These are phyloP conservation scores for Uropsilus gracilis DNA, from an alignment of 2,113 vertebrate species.

Conservation along the genomic window DNA sequence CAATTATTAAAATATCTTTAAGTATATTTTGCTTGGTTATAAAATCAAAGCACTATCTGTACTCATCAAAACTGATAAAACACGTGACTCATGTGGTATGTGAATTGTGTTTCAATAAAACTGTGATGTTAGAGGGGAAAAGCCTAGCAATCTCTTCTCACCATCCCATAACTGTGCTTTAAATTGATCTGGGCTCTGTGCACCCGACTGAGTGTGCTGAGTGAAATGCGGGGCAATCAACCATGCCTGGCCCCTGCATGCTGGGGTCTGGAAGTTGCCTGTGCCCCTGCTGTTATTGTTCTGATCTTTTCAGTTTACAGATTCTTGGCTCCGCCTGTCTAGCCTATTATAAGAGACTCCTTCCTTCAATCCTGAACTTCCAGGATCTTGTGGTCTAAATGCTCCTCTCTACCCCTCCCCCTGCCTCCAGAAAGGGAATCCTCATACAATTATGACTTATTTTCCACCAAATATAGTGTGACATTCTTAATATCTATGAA, in stretches of 20 bases:
- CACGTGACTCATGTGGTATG: background rate
- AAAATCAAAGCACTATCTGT: constrained; percentile 20
- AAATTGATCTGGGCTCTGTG: background rate
- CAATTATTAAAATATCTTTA: constrained; percentile 38
- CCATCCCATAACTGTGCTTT: background rate
- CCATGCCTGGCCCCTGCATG: background rate
- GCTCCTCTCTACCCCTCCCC: background rate
- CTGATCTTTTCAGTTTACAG: constrained; percentile 1
- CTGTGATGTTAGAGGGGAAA: background rate
- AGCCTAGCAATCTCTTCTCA: background rate
- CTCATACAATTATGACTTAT: background rate
- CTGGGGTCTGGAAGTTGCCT: background rate
- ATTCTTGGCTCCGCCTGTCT: background rate
- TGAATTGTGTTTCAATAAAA: constrained; percentile 20
- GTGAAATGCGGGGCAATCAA: background rate
- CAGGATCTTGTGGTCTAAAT: background rate
- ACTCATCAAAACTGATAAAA: background rate
- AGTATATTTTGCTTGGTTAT: constrained; percentile 31
- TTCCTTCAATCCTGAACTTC: background rate
- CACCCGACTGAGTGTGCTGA: background rate
- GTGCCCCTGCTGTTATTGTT: background rate
- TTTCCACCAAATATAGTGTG: constrained; percentile 26
- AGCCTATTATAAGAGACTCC: background rate
- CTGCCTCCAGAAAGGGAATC: background rate
- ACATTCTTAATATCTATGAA: constrained; percentile 24